Percentiles rank a stretch among this genome's conserved stretches.
phyloP scores from a whole-genome alignment of 2,888 invertebrate species.

The Crematogaster levior region DNA sequence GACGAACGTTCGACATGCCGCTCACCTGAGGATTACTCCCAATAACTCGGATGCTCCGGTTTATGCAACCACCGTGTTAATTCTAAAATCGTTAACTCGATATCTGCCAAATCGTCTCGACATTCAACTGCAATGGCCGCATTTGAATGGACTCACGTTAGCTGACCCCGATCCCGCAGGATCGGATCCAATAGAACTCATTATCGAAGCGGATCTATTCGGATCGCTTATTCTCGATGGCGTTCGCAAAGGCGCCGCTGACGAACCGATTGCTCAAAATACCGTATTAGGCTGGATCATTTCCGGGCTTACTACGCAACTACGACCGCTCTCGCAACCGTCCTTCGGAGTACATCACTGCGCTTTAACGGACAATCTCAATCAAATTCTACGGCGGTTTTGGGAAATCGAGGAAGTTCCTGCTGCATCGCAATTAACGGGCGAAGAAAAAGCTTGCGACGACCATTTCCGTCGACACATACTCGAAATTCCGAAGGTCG shows the following conservation, averaged over 20 bases:
- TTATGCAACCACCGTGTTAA: background rate
- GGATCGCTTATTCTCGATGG: background rate
- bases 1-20: background rate
- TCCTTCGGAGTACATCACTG: background rate
- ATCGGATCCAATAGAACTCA: background rate
- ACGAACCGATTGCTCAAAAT: background rate
- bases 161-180: background rate
- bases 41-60: background rate
- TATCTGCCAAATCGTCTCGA: background rate
- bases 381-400: background rate
- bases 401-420: background rate
- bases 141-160: background rate
- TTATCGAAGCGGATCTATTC: background rate
- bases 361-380: background rate
- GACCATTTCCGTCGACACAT: background rate
- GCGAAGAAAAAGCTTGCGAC: background rate
- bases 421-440: too few species aligned
- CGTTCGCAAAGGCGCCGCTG: background rate
- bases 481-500: background rate
- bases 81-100: background rate
- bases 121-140: background rate
- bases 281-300: background rate
- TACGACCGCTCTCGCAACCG: background rate
- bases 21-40: background rate
- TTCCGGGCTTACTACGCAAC: background rate